These are phyloP conservation scores for Hemibagrus wyckioides DNA, from an alignment of 2,113 vertebrate genomes.

Conservation along the genomic window DNA sequence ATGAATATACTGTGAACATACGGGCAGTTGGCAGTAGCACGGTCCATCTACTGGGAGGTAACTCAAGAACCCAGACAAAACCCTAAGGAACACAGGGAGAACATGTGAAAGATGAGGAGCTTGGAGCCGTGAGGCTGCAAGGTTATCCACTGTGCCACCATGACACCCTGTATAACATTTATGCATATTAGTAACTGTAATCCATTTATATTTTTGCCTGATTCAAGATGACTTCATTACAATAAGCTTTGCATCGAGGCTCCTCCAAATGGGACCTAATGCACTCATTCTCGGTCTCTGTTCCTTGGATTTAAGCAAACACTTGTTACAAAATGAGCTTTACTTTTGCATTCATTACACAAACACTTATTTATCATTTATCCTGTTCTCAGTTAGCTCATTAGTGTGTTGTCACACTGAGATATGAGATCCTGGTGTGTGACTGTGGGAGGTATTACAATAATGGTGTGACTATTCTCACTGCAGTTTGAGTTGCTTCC, in stretches of 20 bases:
- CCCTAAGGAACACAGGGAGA: neutral
- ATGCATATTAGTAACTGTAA: constrained; percentile 22
- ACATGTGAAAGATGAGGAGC: neutral
- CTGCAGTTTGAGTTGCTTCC: constrained; percentile 40
- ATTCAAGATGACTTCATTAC: constrained; percentile 30
- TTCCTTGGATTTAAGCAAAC: constrained; percentile 19
- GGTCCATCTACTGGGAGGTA: neutral
- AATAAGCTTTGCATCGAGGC: constrained; percentile 10
- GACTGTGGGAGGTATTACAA: constrained; percentile 43
- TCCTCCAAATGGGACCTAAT: constrained; percentile 41
- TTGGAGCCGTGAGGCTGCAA: neutral
- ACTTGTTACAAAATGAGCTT: constrained; percentile 9
- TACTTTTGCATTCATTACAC: constrained; percentile 42
- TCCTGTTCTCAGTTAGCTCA: constrained; percentile 47
- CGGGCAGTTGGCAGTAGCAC: neutral
- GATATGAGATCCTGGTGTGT: constrained; percentile 41
- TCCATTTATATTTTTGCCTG: constrained; percentile 35
- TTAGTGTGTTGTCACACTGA: constrained; percentile 54
- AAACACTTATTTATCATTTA: constrained; percentile 51
- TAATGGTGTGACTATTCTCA: constrained; percentile 34
- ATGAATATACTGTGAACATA: neutral
- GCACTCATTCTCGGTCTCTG: constrained; percentile 15
- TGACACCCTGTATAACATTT: neutral
- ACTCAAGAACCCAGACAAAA: neutral
- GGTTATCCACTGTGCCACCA: no score